Evolutionary conservation across 1,140 invertebrate species (phyloP).

Genomic region (Vanessa tameamea): DNA sequence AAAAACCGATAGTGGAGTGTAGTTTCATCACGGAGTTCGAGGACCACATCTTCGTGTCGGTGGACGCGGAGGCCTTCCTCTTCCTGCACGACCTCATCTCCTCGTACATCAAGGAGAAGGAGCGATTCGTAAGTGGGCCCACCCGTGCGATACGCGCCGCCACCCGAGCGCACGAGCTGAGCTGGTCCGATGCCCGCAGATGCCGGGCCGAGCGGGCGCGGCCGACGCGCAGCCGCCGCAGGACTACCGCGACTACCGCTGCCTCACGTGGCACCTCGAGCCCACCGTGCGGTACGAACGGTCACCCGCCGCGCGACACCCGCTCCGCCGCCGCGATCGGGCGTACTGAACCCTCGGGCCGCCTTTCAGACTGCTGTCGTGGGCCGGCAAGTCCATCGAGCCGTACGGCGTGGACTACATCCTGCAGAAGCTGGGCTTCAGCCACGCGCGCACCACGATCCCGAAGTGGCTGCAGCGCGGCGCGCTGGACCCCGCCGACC

Average conservation of each 20-base stretch:
- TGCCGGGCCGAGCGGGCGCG: slow-evolving; percentile 47
- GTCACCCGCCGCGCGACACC: neutral
- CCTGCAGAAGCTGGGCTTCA: slow-evolving; percentile 97
- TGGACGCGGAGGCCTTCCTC: slow-evolving; percentile 98
- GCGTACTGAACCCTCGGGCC: neutral
- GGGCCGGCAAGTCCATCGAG: slow-evolving; percentile 97
- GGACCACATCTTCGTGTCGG: slow-evolving; percentile 98
- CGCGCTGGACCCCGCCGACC: slow-evolving; percentile 97
- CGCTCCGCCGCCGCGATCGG: neutral
- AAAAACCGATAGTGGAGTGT: slow-evolving; percentile 95
- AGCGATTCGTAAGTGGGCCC: slow-evolving; percentile 85
- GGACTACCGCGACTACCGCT: slow-evolving; percentile 96
- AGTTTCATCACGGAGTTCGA: slow-evolving; percentile 99
- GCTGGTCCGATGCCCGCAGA: slow-evolving; percentile 37
- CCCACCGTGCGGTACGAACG: slow-evolving; percentile 92
- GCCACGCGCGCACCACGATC: slow-evolving; percentile 97
- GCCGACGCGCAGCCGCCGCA: slow-evolving; percentile 57
- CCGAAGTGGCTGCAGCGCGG: slow-evolving; percentile 99
- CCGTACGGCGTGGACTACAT: slow-evolving; percentile 99
- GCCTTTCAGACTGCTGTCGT: slow-evolving; percentile 92
- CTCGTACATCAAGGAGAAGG: slow-evolving; percentile 96
- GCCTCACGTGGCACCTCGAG: slow-evolving; percentile 98
- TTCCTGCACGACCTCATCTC: slow-evolving; percentile 98
- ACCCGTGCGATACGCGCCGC: too few species aligned
- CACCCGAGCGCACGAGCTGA: too few species aligned